Conservation (phyloP, 1,140 invertebrate genomes). For the Glossosoma conforme region DNA sequence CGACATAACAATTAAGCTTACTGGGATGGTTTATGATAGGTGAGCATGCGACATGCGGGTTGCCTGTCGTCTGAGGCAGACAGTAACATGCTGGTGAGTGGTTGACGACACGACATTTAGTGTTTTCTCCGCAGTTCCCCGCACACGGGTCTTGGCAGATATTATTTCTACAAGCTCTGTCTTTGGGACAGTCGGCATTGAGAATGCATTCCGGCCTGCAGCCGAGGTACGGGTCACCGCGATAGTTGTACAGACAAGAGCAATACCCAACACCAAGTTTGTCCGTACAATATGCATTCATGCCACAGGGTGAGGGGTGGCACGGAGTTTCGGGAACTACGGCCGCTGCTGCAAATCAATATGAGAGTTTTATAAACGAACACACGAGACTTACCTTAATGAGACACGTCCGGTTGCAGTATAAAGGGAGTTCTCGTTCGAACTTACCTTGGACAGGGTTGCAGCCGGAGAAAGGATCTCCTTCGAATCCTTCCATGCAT, state of each 20-base stretch:
- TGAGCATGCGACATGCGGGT: constrained; percentile 59
- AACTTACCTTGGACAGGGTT: constrained; percentile 60
- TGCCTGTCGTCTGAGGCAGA: constrained; percentile 53
- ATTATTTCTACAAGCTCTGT: constrained; percentile 70
- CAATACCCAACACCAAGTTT: constrained; percentile 64
- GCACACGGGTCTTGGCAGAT: constrained; percentile 76
- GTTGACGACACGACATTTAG: constrained; percentile 70
- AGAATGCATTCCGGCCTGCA: constrained; percentile 70
- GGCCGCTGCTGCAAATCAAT: constrained; percentile 32
- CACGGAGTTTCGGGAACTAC: constrained; percentile 52
- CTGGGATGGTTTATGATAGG: constrained; percentile 34
- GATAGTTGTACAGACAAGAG: constrained; percentile 63
- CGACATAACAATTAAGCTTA: constrained; percentile 13
- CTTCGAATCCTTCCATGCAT: constrained; percentile 69
- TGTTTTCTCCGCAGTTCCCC: constrained; percentile 69
- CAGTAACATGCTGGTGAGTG: constrained; percentile 69
- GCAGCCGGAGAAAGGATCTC: constrained; percentile 78
- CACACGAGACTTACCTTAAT: constrained; percentile 19
- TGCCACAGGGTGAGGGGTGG: constrained; percentile 67
- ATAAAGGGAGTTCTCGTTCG: constrained; percentile 20
- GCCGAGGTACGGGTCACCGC: constrained; percentile 66
- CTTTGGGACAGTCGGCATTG: constrained; percentile 67
- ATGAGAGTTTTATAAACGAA: background rate
- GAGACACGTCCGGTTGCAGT: constrained; percentile 36
- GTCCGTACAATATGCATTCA: constrained; percentile 76